Percentiles rank a stretch among this genome's conserved stretches.
phyloP scores from a whole-genome alignment of 1,140 invertebrate genomes.

The Conus betulinus region DNA sequence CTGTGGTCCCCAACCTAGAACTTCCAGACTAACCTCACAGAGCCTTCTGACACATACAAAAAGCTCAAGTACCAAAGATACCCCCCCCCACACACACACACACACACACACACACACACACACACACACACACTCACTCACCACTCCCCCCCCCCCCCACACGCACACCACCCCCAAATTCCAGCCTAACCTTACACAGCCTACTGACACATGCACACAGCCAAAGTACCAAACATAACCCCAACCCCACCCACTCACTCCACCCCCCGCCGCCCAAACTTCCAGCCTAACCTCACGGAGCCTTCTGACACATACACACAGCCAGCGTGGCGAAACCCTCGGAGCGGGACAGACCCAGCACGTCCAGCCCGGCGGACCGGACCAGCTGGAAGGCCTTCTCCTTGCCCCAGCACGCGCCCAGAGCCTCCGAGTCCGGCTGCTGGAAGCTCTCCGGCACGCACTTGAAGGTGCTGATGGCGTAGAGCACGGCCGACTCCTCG shows the following conservation, averaged over 20 bases:
- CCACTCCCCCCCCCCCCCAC: too few relatives aligned
- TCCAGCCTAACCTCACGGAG: neutral
- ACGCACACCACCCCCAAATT: too few relatives aligned
- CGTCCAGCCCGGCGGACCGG: neutral
- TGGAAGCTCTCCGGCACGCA: slow-evolving; percentile 28
- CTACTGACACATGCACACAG: too few relatives aligned
- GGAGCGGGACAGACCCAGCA: neutral
- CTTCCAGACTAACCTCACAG: too few relatives aligned
- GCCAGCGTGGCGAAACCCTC: neutral
- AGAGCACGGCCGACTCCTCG: neutral
- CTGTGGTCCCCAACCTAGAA: too few relatives aligned
- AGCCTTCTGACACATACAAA: neutral
- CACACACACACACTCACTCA: too few relatives aligned
- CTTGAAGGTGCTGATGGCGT: slow-evolving; percentile 16
- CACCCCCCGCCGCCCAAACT: too few relatives aligned
- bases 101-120: slow-evolving; percentile 5
- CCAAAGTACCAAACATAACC: too few relatives aligned
- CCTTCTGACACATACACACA: slow-evolving; percentile 3
- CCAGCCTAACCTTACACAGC: too few relatives aligned
- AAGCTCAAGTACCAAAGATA: too few relatives aligned
- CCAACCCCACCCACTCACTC: too few relatives aligned
- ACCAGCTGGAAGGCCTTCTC: slow-evolving; percentile 4
- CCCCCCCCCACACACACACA: neutral
- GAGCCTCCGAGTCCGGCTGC: slow-evolving; percentile 18
- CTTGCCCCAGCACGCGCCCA: slow-evolving; percentile 32